Conservation (phyloP, 2,888 invertebrate genomes). For the Chrysotoxum bicinctum region DNA sequence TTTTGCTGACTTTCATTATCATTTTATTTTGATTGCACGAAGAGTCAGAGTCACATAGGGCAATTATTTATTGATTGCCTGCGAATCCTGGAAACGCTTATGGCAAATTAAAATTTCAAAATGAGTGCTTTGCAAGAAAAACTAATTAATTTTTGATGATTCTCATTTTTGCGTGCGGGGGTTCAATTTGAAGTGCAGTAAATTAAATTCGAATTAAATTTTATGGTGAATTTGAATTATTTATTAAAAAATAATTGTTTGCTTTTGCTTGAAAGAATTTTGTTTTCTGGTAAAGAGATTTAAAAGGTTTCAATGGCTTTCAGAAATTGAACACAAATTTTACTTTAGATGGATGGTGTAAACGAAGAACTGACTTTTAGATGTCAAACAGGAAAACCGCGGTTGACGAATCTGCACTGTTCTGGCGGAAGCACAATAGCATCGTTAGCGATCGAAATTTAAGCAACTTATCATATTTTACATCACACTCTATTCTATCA, state of each 20-base stretch:
- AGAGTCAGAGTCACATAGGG: neutral
- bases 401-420: no score
- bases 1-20: constrained; percentile 53
- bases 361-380: no score
- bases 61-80: constrained; percentile 17
- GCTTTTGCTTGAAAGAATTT: neutral
- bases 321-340: neutral
- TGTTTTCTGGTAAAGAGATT: neutral
- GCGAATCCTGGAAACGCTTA: neutral
- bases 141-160: constrained; percentile 37
- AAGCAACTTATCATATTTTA: no score
- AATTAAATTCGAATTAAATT: constrained; percentile 27
- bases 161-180: neutral
- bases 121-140: constrained; percentile 22
- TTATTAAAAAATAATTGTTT: no score
- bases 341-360: no score
- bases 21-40: constrained; percentile 4
- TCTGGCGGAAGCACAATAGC: no score
- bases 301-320: neutral
- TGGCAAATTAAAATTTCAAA: constrained; percentile 31
- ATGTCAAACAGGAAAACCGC: no score
- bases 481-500: no score
- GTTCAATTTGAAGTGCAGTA: neutral
- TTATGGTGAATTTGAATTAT: neutral
- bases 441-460: no score